phyloP scores from a whole-genome alignment of 1,140 invertebrate genomes.

The Listronotus oregonensis region DNA sequence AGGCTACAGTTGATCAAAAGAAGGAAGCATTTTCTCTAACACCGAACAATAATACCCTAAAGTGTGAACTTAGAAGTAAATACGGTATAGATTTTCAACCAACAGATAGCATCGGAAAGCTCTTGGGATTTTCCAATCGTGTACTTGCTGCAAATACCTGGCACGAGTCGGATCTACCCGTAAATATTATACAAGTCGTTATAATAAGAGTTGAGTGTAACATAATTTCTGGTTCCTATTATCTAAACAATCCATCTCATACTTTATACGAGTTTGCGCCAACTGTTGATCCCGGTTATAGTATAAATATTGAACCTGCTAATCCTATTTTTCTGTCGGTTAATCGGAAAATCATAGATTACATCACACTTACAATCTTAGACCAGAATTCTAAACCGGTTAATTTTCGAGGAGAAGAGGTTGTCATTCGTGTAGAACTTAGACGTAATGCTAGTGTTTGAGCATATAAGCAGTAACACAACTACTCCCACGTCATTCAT shows the following conservation, averaged over 20 bases:
- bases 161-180: constrained; percentile 37
- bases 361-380: constrained; percentile 37
- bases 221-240: constrained; percentile 34
- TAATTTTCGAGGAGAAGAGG: constrained; percentile 41
- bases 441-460: constrained; percentile 3
- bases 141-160: constrained; percentile 15
- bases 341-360: constrained; percentile 26
- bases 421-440: constrained; percentile 25
- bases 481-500: neutral
- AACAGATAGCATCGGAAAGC: neutral
- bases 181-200: constrained; percentile 35
- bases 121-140: constrained; percentile 32
- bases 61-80: constrained; percentile 20
- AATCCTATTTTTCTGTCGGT: constrained; percentile 37
- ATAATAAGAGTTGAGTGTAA: constrained; percentile 38
- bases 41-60: constrained; percentile 43
- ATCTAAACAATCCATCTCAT: constrained; percentile 29
- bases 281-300: constrained; percentile 31
- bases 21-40: too few relatives aligned
- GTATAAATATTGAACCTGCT: constrained; percentile 26
- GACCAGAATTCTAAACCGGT: constrained; percentile 38
- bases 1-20: too few relatives aligned
- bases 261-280: constrained; percentile 37
- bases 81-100: constrained; percentile 30
- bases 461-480: too few relatives aligned